Evolutionary conservation across 92 coral and sea anemone genomes (phyloP), one percentile per base, ranked within the genome.

Genomic region (Zoanthus sansibaricus): DNA sequence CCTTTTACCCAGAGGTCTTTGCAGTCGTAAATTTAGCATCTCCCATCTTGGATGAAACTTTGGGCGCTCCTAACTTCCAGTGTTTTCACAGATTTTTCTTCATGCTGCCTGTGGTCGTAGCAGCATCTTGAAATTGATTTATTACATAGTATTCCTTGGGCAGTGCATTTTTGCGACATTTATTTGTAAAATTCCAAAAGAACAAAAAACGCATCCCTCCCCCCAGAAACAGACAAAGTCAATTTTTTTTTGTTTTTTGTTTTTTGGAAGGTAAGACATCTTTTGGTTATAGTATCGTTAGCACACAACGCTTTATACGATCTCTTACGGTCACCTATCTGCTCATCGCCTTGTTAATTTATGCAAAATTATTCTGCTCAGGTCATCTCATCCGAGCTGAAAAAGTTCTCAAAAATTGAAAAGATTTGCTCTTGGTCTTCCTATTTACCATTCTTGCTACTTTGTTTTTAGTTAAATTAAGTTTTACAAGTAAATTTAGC

Each of bases 11-110:
- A 71, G 75, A 71, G 12, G 46, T 4, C 51, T 71, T 33, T 71
- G 75, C 75, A 32, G 33, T 48, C 75, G 9, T 17, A 71, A 71
- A 71, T 71, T 33, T 32, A 7, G 3, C 33, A 51, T 71, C 75
- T 18, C 51, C 75, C 75, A 71, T 71, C 47, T 71, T 71, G 47
- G 75, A n/a, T 71, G 75, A 71, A 71, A 71, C 47, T 71, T 71
- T 30, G 47, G 32, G 12, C 75, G 75, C 75, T 33, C 33, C 32
- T 32, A 30, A 31, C 9, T 71, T 71, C 75, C 44, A 7, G 5
- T 51, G 47, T 9, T 71, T 71, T 37, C 33, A n/a, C 47, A 16
- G 48, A 49, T 71, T 71, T 71, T 30, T 6, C 47, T 71, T 71
- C 48, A 71, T 1, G 33, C 12, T 71, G 32, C 32, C 47, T 1